These are phyloP conservation scores for Aurelia aurita DNA, from an alignment of 30 jellyfish, hydroid and myxozoan species.

Conservation along the genomic window DNA sequence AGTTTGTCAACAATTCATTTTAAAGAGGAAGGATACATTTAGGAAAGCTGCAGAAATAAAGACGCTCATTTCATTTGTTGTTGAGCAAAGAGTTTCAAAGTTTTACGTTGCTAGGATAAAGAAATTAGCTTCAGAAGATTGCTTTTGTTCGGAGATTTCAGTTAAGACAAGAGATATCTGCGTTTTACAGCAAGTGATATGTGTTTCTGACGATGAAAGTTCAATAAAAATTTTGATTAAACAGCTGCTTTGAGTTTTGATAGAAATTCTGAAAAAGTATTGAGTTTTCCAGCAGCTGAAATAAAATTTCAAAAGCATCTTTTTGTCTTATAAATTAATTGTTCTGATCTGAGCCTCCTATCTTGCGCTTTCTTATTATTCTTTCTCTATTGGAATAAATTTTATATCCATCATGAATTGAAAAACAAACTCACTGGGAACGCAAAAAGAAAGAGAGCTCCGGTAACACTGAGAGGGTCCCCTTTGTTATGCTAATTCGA, in stretches of 20 bases:
- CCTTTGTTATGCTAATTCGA: slow-evolving; percentile 41
- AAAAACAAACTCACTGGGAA: not conserved
- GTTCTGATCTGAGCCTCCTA: slow-evolving; percentile 45
- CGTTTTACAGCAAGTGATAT: slow-evolving; percentile 4
- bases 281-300: slow-evolving; percentile 73
- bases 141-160: not conserved
- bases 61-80: not conserved
- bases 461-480: not conserved
- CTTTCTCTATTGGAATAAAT: slow-evolving; percentile 28
- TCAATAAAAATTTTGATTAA: slow-evolving; percentile 53
- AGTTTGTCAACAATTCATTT: too few relatives aligned
- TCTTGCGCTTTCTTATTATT: slow-evolving; percentile 36
- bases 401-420: not conserved
- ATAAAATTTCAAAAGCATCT: slow-evolving; percentile 50
- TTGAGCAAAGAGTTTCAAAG: not conserved
- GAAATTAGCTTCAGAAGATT: slow-evolving; percentile 14
- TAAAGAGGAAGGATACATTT: too few relatives aligned
- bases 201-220: slow-evolving; percentile 31
- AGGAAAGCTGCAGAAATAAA: too few relatives aligned
- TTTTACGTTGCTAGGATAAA: slow-evolving; percentile 5
- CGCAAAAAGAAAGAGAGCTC: not conserved
- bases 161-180: not conserved
- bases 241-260: slow-evolving; percentile 71
- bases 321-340: slow-evolving; percentile 53
- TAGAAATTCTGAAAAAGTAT: slow-evolving; percentile 67